Base-by-base conservation (phyloP, 35 echinoderm and acorn worm species). In the Ptychodera flava region DNA sequence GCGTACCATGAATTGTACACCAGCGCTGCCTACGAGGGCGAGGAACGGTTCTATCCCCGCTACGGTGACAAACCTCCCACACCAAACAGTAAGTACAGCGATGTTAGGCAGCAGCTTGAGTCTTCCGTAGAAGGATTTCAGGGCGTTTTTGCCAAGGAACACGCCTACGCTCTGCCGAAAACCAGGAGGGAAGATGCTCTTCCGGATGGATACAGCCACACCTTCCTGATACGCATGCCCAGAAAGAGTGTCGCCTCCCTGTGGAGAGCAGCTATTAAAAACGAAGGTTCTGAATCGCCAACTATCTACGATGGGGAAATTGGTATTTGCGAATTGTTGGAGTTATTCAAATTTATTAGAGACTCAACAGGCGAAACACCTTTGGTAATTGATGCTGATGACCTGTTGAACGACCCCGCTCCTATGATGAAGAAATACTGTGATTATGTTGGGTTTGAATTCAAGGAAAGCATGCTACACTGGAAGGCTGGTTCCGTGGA, bases 351-450 rank as follows among this genome's bases (percentile, higher is more conserved):
- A 34, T 33, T 34, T 34, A 34, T 81, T 32, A 31, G 80, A 0
- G 86, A 93, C 31, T 35, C 79, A n/a, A 85, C 53, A 27, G 81
- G 78, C 16, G 81, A 81, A 28, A 84, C 78, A 30, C 92, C 92
- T 15, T 87, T 93, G 31, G 92, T 94, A 10, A 91, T 94, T 31
- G 89, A 94, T 12, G 89, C 92, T 15, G 92, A 94, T 75, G 92
- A 94, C 31, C 88, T 94, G 15, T 77, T 87, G n/a, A 79, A 37
- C 31, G 38, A 90, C 30, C 92, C 92, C 0, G 80, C 81, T 27
- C 85, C 53, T 29, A 91, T 94, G 45, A 80, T 90, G 88, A 78
- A 77, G 79, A 83, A 90, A 38, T 94, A 90, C 53, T 94, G 92
- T 79, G 82, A 88, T 79, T 16, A 36, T 34, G 87, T 87, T 0